Conservation (phyloP, 2,888 invertebrate genomes). For the Ethmia dodecea region DNA sequence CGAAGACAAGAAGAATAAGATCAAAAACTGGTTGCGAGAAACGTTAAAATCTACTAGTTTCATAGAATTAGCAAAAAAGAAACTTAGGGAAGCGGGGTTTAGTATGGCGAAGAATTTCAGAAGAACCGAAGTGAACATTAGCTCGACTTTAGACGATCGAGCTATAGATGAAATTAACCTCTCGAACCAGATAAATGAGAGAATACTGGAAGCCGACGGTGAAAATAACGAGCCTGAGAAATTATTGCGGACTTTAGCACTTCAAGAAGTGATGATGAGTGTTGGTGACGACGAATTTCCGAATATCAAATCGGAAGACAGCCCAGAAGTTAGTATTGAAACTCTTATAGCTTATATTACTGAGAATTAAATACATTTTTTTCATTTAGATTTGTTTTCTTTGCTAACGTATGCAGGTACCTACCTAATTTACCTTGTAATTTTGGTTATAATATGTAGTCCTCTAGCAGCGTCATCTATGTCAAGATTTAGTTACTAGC, state of each 20-base stretch:
- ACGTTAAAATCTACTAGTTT: conserved; percentile 56
- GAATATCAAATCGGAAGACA: conserved; percentile 1
- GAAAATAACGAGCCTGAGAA: conserved; percentile 46
- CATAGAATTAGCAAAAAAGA: conserved; percentile 56
- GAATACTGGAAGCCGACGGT: conserved; percentile 44
- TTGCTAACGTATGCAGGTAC: too few relatives aligned
- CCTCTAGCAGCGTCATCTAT: too few relatives aligned
- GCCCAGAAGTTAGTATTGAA: conserved; percentile 23
- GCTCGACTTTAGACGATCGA: conserved; percentile 38
- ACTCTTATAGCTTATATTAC: conserved; percentile 25
- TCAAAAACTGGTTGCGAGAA: conserved; percentile 60
- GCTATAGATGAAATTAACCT: conserved; percentile 57
- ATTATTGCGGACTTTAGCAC: conserved; percentile 46
- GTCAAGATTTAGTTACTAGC: too few relatives aligned
- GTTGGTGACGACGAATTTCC: conserved; percentile 15
- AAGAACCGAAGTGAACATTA: conserved; percentile 19
- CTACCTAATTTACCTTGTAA: too few relatives aligned
- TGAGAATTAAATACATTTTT: too few relatives aligned
- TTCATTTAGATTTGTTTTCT: too few relatives aligned
- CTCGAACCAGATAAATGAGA: conserved; percentile 54
- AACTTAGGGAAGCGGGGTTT: conserved; percentile 49
- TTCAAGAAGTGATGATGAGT: conserved; percentile 47
- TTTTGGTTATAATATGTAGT: too few relatives aligned
- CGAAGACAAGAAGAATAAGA: conserved; percentile 63
- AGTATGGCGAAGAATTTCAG: conserved; percentile 27